Conservation (phyloP, 1,140 invertebrate genomes). For the Cataglyphis hispanica region DNA sequence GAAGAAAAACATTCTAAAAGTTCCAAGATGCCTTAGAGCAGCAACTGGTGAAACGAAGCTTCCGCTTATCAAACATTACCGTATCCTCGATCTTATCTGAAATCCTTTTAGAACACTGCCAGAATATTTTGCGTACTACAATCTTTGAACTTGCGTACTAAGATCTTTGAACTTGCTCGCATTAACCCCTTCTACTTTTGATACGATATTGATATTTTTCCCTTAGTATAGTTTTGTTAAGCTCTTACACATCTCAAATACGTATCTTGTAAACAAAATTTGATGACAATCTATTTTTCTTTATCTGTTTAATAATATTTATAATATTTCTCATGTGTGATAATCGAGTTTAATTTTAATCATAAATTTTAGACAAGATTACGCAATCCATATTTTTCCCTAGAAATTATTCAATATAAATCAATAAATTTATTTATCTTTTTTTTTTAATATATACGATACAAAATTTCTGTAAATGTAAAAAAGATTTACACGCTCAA, state of each 20-base stretch:
- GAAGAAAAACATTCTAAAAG: constrained; percentile 51
- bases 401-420: not conserved
- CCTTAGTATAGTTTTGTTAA: not conserved
- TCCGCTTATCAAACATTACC: not conserved
- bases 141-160: not conserved
- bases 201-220: not conserved
- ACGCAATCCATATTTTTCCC: not conserved
- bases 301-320: not conserved
- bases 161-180: not conserved
- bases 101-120: not conserved
- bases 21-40: constrained; percentile 47
- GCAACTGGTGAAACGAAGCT: constrained; percentile 45
- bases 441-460: not conserved
- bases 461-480: not conserved
- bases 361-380: not conserved
- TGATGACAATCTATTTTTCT: not conserved
- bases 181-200: not conserved
- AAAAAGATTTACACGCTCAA: not conserved
- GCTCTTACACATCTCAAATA: not conserved
- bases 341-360: not conserved
- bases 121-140: too few relatives aligned
- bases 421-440: too few relatives aligned
- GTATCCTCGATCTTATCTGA: not conserved
- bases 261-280: constrained; percentile 3
- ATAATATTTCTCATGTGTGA: not conserved